Base-by-base conservation (phyloP, 2,113 vertebrate species). In the Ranitomeya imitator region DNA sequence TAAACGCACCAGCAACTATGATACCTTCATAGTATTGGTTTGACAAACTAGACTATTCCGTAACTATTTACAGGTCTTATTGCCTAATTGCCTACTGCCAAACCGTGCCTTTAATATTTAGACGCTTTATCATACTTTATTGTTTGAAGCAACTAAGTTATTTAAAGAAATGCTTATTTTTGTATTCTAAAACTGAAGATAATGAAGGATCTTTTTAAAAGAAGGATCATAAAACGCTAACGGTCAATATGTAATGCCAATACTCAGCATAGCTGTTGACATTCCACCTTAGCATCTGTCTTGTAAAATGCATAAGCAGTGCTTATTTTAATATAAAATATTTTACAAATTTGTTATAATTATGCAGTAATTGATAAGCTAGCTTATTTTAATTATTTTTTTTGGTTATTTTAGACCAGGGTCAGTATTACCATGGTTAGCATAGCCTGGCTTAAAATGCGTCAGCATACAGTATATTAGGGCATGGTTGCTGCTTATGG, bases 251-350 rank as follows among this genome's bases (percentile, higher is more conserved):
- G 8, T 55, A 71, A 71, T 71, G 37, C 59, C 61, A 69, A 23
- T 52, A 63, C 37, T 52, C 61, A 51, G 18, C 59, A 67, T 13
- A 83, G 19, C 37, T 69, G 45, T 83, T 83, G 61, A 69, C 45
- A 65, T 52, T 89, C 21, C 12, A 77, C 0, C 10, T 92, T 91
- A 95, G 92, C 96, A 95, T 93, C 94, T 91, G 93, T 93, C 93
- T 93, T 93, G 93, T 93, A 90, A 86, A 94, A 91, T 91, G 93
- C 95, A 95, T 97, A 97, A 96, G 95, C 95, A 96, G 94, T 94
- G 96, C 97, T 98, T 97, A 95, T 96, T 92, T 91, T 95, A 94
- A 94, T 96, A 91, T 92, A 92, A 90, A 90, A 55, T 77, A 83
- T 78, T 92, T 90, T 92, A 93, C 91, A 91, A 88, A 92, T 90